Conservation (phyloP, 1,140 invertebrate species). For the Diploscapter pachys region DNA sequence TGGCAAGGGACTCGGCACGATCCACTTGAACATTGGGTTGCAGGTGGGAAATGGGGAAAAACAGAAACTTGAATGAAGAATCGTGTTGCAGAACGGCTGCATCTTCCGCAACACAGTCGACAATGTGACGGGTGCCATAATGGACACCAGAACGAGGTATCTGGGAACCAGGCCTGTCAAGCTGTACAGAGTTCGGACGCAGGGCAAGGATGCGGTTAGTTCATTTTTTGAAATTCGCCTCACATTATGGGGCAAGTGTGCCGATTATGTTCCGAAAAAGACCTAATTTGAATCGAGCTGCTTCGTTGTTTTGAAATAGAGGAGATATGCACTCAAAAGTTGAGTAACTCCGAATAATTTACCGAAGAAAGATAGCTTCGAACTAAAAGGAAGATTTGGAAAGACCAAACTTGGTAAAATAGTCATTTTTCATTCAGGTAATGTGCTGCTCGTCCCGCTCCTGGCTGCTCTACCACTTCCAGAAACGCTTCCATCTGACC, state of each 20-base stretch:
- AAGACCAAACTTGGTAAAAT: not conserved
- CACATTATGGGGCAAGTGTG: not conserved
- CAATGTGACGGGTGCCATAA: conserved; percentile 90
- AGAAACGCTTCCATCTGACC: conserved; percentile 70
- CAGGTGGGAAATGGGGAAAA: conserved; percentile 58
- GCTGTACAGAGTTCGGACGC: conserved; percentile 88
- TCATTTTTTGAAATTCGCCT: not conserved
- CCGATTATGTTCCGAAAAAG: not conserved
- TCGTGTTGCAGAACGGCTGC: conserved; percentile 79
- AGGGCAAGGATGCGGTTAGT: conserved; percentile 84
- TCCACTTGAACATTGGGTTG: conserved; percentile 95
- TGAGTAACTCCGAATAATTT: no score
- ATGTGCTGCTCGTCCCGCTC: conserved; percentile 94
- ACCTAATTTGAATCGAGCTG: conserved; percentile 10
- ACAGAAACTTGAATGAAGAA: not conserved
- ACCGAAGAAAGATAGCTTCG: no score
- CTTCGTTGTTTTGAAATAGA: conserved; percentile 5
- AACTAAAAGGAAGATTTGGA: no score
- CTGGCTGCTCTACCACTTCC: conserved; percentile 97
- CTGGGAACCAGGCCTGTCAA: conserved; percentile 90
- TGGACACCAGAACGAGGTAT: conserved; percentile 92
- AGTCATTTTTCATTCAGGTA: conserved; percentile 63
- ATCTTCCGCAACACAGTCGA: conserved; percentile 89
- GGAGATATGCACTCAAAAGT: conserved; percentile 1
- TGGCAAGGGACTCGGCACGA: conserved; percentile 62